Evolutionary conservation across 2,888 invertebrate species (phyloP).

Genomic region (Pasiphila rectangulata): DNA sequence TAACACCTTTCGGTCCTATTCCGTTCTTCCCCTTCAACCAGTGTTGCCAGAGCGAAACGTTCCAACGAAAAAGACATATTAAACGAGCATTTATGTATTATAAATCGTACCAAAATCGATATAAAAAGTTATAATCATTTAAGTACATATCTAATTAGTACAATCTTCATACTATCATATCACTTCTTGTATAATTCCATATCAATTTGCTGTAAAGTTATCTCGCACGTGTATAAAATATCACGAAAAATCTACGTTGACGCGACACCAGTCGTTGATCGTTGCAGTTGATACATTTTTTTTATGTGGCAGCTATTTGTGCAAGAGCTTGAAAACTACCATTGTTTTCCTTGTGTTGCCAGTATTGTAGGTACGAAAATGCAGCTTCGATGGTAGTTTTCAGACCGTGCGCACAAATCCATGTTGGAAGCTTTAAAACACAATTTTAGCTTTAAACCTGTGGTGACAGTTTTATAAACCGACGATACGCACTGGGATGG

Average conservation of each 20-base stretch:
- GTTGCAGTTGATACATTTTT: conserved; percentile 35
- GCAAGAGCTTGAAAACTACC: conserved; percentile 32
- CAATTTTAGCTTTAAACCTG: conserved; percentile 50
- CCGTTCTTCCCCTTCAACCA: conserved; percentile 45
- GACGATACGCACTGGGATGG: conserved; percentile 44
- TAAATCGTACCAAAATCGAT: conserved; percentile 69
- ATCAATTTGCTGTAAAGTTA: conserved; percentile 73
- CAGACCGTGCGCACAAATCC: conserved; percentile 30
- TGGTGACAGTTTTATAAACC: conserved; percentile 37
- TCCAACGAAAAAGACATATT: conserved; percentile 73
- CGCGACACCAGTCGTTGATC: conserved; percentile 29
- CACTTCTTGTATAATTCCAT: conserved; percentile 78
- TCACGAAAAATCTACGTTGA: conserved; percentile 52
- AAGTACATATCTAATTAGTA: conserved; percentile 79
- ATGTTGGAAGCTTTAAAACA: conserved; percentile 59
- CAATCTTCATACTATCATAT: conserved; percentile 77
- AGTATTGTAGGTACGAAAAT: conserved; percentile 21
- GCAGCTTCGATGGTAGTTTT: conserved; percentile 42
- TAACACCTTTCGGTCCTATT: conserved; percentile 39
- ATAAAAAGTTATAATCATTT: conserved; percentile 64
- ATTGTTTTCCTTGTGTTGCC: conserved; percentile 13
- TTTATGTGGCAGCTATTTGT: conserved; percentile 39
- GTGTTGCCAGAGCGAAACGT: conserved; percentile 64
- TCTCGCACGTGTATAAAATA: conserved; percentile 63
- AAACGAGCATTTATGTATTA: conserved; percentile 74